Evolutionary conservation across 2,797 vertebrate species (phyloP).

Genomic region (Poecile montanus): DNA sequence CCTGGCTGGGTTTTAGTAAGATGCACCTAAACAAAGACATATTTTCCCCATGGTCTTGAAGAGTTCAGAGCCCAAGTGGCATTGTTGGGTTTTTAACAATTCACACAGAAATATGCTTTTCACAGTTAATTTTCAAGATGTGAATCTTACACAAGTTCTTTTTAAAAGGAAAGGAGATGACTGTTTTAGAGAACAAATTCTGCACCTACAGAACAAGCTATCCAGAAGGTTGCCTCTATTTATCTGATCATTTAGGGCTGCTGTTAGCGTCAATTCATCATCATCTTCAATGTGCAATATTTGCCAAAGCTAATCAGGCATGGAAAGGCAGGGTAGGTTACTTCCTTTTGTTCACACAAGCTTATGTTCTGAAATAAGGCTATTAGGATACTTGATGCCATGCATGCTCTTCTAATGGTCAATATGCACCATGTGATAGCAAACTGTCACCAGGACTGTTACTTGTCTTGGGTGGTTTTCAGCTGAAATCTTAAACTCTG

Average conservation of each 20-base stretch:
- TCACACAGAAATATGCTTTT: not conserved
- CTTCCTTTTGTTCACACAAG: not conserved
- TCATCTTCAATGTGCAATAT: not conserved
- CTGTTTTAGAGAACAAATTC: not conserved
- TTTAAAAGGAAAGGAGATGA: not conserved
- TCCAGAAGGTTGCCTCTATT: not conserved
- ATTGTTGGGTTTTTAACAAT: not conserved
- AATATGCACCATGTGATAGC: not conserved
- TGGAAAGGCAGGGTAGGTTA: not conserved
- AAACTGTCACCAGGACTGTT: not conserved
- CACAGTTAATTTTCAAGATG: not conserved
- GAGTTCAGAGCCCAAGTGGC: not conserved
- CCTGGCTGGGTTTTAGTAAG: not conserved
- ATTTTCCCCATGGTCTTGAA: not conserved
- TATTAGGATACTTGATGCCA: not conserved
- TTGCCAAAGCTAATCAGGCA: conserved; percentile 9
- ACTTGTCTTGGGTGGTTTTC: not conserved
- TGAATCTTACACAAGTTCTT: not conserved
- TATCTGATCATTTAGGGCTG: not conserved
- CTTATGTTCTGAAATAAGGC: not conserved
- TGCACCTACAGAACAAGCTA: not conserved
- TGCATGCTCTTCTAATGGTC: not conserved
- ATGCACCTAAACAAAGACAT: not conserved
- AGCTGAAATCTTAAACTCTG: not conserved
- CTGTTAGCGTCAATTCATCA: not conserved